Evolutionary conservation across 2,113 vertebrate genomes (phyloP).

Genomic region (Cheilinus undulatus): DNA sequence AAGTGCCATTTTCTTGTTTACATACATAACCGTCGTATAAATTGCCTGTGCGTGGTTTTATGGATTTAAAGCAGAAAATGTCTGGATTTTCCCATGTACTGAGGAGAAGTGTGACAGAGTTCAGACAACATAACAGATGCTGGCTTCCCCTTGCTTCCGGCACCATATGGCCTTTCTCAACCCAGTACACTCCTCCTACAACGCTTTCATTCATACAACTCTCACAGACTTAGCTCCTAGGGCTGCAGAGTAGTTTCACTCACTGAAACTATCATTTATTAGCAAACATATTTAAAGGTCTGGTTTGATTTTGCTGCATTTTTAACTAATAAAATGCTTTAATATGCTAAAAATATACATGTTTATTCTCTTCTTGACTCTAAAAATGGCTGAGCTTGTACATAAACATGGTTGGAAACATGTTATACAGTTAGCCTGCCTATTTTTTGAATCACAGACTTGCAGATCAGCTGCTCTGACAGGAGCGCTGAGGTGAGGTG

Average conservation of each 20-base stretch:
- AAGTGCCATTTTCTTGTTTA: background rate
- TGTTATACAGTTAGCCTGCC: constrained; percentile 33
- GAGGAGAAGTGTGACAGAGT: constrained; percentile 15
- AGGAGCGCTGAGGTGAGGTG: constrained; percentile 36
- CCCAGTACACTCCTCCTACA: constrained; percentile 8
- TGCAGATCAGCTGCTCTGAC: constrained; percentile 48
- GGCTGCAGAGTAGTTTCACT: background rate
- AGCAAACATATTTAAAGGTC: background rate
- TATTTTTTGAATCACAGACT: constrained; percentile 48
- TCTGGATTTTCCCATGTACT: constrained; percentile 1
- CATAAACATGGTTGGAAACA: constrained; percentile 19
- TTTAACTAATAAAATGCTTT: background rate
- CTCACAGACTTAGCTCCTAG: constrained; percentile 15
- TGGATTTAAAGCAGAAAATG: constrained; percentile 2
- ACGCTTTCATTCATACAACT: constrained; percentile 35
- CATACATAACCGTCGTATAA: background rate
- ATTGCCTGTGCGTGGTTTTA: background rate
- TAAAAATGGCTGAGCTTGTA: background rate
- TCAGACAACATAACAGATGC: constrained; percentile 53
- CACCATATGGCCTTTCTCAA: constrained; percentile 54
- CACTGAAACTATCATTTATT: background rate
- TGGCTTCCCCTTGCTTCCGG: constrained; percentile 46
- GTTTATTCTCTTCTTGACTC: background rate
- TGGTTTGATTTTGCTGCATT: background rate
- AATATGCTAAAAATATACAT: background rate